These are phyloP conservation scores for Scrobipalpa costella DNA, from an alignment of 2,888 invertebrate species.

Conservation along the genomic window DNA sequence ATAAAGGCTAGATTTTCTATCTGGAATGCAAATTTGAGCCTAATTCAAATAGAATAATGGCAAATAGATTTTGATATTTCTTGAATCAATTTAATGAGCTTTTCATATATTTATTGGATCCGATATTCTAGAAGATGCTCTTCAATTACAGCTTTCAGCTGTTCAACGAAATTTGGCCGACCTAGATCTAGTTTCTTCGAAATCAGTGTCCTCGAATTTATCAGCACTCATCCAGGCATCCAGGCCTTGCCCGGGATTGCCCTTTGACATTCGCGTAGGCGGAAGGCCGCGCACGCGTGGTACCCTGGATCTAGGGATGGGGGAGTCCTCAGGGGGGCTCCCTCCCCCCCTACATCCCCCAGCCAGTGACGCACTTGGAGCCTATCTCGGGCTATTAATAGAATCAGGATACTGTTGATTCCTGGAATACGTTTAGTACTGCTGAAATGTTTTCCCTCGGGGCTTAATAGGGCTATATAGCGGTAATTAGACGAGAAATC, in stretches of 20 bases:
- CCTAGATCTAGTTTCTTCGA: neutral
- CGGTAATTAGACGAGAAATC: too few species aligned
- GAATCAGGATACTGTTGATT: constrained; percentile 45
- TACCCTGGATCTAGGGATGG: neutral
- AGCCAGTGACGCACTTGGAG: constrained; percentile 64
- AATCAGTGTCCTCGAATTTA: constrained; percentile 10
- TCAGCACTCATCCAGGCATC: constrained; percentile 29
- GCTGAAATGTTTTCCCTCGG: neutral
- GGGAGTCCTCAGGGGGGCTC: constrained; percentile 19
- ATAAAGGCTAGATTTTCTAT: too few species aligned
- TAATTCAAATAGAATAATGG: too few species aligned
- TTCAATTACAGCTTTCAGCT: too few species aligned
- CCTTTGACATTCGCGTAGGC: constrained; percentile 72
- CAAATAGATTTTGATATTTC: too few species aligned
- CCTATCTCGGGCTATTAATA: constrained; percentile 60
- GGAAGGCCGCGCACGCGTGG: constrained; percentile 61
- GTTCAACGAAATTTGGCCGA: neutral
- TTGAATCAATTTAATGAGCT: too few species aligned
- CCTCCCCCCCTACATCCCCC: constrained; percentile 39
- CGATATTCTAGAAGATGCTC: too few species aligned
- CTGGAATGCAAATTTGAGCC: too few species aligned
- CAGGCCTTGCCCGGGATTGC: constrained; percentile 65
- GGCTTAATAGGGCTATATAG: neutral
- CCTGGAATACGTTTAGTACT: constrained; percentile 26
- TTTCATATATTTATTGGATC: too few species aligned